Conservation (phyloP, 2,113 vertebrate species). For the Dicaeum eximium region DNA sequence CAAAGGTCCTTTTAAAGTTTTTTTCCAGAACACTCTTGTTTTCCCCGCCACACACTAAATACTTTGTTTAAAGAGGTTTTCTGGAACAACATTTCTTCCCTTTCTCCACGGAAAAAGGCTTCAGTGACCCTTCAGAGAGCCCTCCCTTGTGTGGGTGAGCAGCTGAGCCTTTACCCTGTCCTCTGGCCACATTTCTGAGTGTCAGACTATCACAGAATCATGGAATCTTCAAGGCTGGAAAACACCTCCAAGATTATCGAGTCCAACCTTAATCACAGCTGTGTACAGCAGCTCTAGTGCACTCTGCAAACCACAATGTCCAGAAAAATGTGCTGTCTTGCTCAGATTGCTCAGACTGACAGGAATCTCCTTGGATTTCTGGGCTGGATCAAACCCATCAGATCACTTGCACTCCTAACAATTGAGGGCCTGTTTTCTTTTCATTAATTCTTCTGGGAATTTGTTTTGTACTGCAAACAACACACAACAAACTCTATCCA, state of each 20-base stretch:
- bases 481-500: background rate
- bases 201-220: background rate
- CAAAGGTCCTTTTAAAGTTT: conserved; percentile 19
- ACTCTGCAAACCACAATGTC: background rate
- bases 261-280: background rate
- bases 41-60: background rate
- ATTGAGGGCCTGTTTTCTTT: background rate
- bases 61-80: background rate
- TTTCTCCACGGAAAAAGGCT: background rate
- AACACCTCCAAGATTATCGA: background rate
- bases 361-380: background rate
- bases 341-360: background rate
- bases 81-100: background rate
- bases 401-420: background rate
- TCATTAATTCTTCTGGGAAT: background rate
- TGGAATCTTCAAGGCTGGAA: background rate
- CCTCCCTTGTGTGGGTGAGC: background rate
- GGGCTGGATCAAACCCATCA: background rate
- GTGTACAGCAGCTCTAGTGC: background rate
- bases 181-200: background rate
- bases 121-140: background rate
- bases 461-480: background rate
- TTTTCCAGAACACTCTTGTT: background rate
- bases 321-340: background rate
- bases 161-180: background rate